Evolutionary conservation across 2,797 vertebrate species (phyloP).

Genomic region (Muraenolepis orangiensis): DNA sequence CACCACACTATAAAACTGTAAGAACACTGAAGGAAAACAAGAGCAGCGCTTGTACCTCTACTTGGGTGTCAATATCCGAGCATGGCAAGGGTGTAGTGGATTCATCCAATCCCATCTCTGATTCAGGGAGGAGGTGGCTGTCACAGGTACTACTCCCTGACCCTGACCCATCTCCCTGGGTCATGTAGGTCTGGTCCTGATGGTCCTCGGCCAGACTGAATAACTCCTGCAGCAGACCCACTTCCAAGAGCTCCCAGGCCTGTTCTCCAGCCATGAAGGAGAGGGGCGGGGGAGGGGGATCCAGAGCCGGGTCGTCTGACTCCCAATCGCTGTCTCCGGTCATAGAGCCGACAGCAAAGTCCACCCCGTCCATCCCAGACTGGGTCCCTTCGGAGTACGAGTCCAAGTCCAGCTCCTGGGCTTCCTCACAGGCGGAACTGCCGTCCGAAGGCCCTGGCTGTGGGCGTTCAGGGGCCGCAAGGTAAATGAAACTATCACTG

Average conservation of each 20-base stretch:
- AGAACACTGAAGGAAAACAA: not conserved
- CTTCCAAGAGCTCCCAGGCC: slow-evolving; percentile 72
- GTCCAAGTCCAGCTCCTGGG: slow-evolving; percentile 71
- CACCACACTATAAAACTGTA: not conserved
- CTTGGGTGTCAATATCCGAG: slow-evolving; percentile 27
- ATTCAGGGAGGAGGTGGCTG: slow-evolving; percentile 28
- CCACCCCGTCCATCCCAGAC: slow-evolving; percentile 72
- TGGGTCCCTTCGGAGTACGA: slow-evolving; percentile 75
- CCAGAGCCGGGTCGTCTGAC: slow-evolving; percentile 67
- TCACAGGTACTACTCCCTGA: slow-evolving; percentile 20
- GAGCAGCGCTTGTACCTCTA: slow-evolving; percentile 57
- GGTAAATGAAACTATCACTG: slow-evolving; percentile 79
- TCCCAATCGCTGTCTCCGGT: slow-evolving; percentile 81
- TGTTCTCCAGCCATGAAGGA: slow-evolving; percentile 47
- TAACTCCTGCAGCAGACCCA: slow-evolving; percentile 67
- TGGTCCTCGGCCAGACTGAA: slow-evolving; percentile 57
- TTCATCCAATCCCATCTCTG: slow-evolving; percentile 40
- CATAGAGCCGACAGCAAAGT: slow-evolving; percentile 74
- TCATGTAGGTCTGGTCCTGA: slow-evolving; percentile 24
- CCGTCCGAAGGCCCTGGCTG: slow-evolving; percentile 58
- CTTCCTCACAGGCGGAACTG: slow-evolving; percentile 68
- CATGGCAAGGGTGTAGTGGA: slow-evolving; percentile 17
- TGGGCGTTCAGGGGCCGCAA: slow-evolving; percentile 77
- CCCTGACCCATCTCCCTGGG: slow-evolving; percentile 22
- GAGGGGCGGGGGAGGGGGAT: slow-evolving; percentile 44